phyloP scores from a whole-genome alignment of 2,888 invertebrate genomes.

The Mimas tiliae region DNA sequence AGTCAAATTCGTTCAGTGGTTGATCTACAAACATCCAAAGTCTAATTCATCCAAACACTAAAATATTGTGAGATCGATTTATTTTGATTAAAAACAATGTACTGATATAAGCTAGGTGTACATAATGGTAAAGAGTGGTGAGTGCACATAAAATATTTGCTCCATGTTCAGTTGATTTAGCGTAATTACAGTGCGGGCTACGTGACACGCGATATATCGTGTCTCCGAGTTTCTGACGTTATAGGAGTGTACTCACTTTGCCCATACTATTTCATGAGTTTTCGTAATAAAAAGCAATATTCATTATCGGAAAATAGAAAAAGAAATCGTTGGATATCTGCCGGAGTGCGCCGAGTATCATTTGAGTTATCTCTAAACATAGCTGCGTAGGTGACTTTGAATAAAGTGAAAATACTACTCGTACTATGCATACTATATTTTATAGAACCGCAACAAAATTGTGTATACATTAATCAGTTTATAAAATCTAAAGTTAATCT shows the following conservation, averaged over 20 bases:
- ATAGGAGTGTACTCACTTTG: conserved; percentile 31
- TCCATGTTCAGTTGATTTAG: conserved; percentile 60
- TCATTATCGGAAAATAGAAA: conserved; percentile 5
- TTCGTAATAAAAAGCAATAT: neutral
- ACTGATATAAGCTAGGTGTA: conserved; percentile 47
- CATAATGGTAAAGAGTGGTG: conserved; percentile 48
- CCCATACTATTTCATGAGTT: neutral
- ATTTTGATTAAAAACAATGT: neutral
- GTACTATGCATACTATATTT: neutral
- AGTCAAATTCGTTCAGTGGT: too few relatives aligned
- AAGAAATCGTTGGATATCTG: neutral
- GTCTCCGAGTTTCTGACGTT: conserved; percentile 35
- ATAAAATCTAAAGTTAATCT: too few relatives aligned
- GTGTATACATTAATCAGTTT: neutral
- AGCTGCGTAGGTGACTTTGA: neutral
- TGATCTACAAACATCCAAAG: too few relatives aligned
- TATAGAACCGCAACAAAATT: neutral
- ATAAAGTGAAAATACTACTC: neutral
- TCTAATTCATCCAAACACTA: too few relatives aligned
- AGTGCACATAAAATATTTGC: conserved; percentile 60
- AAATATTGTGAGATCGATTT: too few relatives aligned
- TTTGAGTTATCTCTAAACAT: neutral
- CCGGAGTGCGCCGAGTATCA: neutral
- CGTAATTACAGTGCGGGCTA: conserved; percentile 55
- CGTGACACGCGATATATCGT: conserved; percentile 62